Percentiles rank a stretch among this genome's conserved stretches.
These are phyloP conservation scores for Drosophila bifasciata DNA, from an alignment of 1,140 invertebrate genomes.

Conservation along the genomic window DNA sequence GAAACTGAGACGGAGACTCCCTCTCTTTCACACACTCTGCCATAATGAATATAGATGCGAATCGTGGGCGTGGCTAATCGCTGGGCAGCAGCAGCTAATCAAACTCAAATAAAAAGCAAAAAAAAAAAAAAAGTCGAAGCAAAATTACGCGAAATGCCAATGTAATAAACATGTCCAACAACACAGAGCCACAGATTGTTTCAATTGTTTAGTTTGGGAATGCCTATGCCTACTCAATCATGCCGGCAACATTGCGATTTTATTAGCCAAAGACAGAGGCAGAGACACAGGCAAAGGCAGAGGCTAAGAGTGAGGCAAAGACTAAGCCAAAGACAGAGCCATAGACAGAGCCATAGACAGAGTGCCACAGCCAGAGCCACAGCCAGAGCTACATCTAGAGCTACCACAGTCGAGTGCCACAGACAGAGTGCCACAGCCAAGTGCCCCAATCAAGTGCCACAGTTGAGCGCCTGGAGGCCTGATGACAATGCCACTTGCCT, in stretches of 20 bases:
- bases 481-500: conserved; percentile 59
- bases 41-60: conserved; percentile 83
- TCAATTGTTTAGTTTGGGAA: conserved; percentile 50
- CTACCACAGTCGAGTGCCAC: conserved; percentile 3
- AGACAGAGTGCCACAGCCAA: too few species aligned
- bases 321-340: too few species aligned
- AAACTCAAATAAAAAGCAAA: conserved; percentile 66
- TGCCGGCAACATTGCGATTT: conserved; percentile 59
- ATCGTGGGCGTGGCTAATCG: conserved; percentile 80
- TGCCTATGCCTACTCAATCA: conserved; percentile 53
- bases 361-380: too few species aligned
- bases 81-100: conserved; percentile 64
- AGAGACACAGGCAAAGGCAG: conserved; percentile 5
- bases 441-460: too few species aligned
- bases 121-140: conserved; percentile 43
- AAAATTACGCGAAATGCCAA: conserved; percentile 73
- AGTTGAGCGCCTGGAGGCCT: conserved; percentile 10
- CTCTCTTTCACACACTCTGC: conserved; percentile 34
- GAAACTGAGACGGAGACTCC: conserved; percentile 1
- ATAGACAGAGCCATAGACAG: too few species aligned
- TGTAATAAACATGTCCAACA: conserved; percentile 81
- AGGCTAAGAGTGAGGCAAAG: too few species aligned
- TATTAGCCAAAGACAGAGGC: conserved; percentile 35
- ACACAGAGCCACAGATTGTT: conserved; percentile 63
- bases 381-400: too few species aligned